Conservation (phyloP, 2,113 vertebrate species). For the Riparia riparia region DNA sequence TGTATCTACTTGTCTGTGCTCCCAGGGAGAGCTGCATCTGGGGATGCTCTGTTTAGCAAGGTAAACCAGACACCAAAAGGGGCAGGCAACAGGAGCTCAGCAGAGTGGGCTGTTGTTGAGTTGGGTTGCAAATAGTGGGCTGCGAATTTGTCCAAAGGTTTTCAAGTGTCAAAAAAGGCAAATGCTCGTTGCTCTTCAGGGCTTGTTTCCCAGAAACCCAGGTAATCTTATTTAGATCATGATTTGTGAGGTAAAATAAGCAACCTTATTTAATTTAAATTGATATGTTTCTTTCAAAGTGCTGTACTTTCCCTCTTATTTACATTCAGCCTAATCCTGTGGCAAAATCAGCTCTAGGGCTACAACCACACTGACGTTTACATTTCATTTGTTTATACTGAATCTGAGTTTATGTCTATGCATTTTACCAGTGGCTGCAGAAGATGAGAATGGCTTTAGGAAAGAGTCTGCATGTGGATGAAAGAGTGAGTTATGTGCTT, state of each 20-base stretch:
- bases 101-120: constrained; percentile 36
- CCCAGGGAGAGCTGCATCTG: neutral
- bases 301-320: neutral
- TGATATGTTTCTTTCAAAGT: constrained; percentile 5
- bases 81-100: neutral
- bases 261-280: constrained; percentile 18
- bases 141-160: constrained; percentile 19
- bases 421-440: constrained; percentile 1
- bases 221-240: constrained; percentile 12
- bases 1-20: neutral
- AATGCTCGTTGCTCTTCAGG: neutral
- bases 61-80: neutral
- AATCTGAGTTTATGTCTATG: constrained; percentile 20
- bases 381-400: constrained; percentile 45
- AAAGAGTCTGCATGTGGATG: neutral
- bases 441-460: constrained; percentile 35
- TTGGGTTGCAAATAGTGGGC: constrained; percentile 17
- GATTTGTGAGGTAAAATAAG: constrained; percentile 36
- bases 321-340: constrained; percentile 12
- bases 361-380: constrained; percentile 34
- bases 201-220: neutral
- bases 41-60: constrained; percentile 35
- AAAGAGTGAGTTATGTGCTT: constrained; percentile 17
- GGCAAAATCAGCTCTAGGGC: constrained; percentile 12
- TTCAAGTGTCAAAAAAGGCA: constrained; percentile 41